Evolutionary conservation across 2,113 vertebrate species (phyloP).

Genomic region (Channa argus): DNA sequence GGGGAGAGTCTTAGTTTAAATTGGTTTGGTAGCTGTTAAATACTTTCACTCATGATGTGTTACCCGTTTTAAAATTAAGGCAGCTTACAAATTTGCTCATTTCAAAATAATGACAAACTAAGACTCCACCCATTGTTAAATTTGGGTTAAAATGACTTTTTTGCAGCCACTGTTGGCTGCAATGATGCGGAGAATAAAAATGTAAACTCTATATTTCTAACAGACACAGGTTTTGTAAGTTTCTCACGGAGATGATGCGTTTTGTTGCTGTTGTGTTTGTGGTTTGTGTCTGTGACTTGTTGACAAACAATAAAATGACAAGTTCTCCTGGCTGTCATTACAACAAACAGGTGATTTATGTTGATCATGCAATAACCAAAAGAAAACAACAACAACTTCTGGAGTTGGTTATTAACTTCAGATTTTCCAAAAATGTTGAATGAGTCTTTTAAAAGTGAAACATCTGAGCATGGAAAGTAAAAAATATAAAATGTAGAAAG

Average conservation of each 20-base stretch:
- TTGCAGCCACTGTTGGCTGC: not conserved
- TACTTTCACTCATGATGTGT: no score
- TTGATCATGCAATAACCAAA: no score
- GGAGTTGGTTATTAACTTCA: no score
- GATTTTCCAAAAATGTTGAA: no score
- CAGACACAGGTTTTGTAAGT: conserved; percentile 52
- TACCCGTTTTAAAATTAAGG: no score
- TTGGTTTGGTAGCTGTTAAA: no score
- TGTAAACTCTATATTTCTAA: conserved; percentile 51
- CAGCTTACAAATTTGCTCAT: no score
- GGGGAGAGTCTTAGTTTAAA: not conserved
- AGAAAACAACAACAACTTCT: no score
- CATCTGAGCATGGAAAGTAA: no score
- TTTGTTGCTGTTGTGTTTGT: conserved; percentile 34
- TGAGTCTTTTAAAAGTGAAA: no score
- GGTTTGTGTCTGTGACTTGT: conserved; percentile 38
- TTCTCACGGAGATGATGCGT: conserved; percentile 7
- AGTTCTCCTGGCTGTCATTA: not conserved
- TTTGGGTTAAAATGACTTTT: not conserved
- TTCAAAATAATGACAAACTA: not conserved
- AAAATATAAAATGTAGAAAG: no score
- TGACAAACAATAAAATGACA: conserved; percentile 37
- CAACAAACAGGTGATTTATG: no score
- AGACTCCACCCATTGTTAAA: not conserved
- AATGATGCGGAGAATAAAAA: not conserved